Conservation (phyloP, 2,888 invertebrate genomes). For the Peribatodes rhomboidaria region DNA sequence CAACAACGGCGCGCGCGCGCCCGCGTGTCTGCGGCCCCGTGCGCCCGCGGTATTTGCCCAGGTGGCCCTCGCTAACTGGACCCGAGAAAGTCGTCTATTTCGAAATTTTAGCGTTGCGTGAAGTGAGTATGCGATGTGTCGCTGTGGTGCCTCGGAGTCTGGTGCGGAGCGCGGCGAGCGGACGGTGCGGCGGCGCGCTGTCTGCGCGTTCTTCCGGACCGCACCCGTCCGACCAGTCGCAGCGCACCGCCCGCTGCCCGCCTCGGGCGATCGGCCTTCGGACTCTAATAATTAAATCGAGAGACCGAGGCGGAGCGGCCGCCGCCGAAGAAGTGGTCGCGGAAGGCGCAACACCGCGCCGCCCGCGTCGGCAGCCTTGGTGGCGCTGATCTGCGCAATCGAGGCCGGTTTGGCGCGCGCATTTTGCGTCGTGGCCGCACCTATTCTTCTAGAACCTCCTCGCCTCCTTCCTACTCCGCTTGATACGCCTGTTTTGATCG, state of each 20-base stretch:
- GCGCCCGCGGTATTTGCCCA: constrained; percentile 67
- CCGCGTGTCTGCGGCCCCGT: constrained; percentile 57
- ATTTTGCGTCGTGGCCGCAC: constrained; percentile 76
- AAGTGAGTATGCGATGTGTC: constrained; percentile 76
- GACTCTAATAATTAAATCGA: constrained; percentile 83
- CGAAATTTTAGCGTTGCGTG: constrained; percentile 82
- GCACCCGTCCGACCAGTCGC: constrained; percentile 85
- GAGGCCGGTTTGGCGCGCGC: constrained; percentile 80
- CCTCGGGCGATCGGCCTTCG: constrained; percentile 86
- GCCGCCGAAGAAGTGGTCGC: constrained; percentile 79
- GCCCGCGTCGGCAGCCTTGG: constrained; percentile 76
- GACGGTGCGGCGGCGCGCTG: constrained; percentile 85
- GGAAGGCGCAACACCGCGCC: constrained; percentile 79
- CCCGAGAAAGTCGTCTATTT: constrained; percentile 83
- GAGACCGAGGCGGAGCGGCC: constrained; percentile 69
- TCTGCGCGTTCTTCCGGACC: constrained; percentile 82
- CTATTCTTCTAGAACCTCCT: constrained; percentile 69
- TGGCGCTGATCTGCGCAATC: constrained; percentile 84
- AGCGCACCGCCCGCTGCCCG: constrained; percentile 80
- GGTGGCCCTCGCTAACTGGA: constrained; percentile 74
- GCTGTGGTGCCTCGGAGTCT: constrained; percentile 83
- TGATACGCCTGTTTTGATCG: constrained; percentile 62
- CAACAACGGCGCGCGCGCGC: constrained; percentile 32
- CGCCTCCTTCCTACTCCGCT: constrained; percentile 63
- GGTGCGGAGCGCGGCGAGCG: constrained; percentile 72